Percentiles rank a stretch among this genome's conserved stretches.
These are phyloP conservation scores for Rhadina sibilatrix DNA, from an alignment of 2,113 vertebrate genomes.

Conservation along the genomic window DNA sequence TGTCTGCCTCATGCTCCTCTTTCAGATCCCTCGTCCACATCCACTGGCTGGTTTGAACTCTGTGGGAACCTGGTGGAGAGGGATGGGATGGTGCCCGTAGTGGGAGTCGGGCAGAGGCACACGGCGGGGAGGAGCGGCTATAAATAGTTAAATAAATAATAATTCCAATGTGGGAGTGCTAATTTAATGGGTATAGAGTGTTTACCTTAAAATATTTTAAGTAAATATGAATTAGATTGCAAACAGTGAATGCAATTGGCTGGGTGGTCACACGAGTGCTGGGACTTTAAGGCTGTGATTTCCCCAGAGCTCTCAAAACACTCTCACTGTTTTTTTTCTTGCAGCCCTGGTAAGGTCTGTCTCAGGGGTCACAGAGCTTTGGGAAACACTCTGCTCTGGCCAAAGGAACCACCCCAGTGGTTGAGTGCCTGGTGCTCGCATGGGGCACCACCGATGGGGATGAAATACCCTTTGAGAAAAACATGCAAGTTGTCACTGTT, in stretches of 20 bases:
- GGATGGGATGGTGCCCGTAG: not conserved
- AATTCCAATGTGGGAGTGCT: not conserved
- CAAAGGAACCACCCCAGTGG: not conserved
- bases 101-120: not conserved
- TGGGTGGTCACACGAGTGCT: not conserved
- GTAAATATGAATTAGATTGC: not conserved
- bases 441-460: not conserved
- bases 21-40: not conserved
- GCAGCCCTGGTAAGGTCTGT: not conserved
- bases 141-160: conserved; percentile 8
- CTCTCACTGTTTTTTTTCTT: not conserved
- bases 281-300: not conserved
- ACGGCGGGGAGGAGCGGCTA: not conserved
- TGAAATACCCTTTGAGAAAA: not conserved
- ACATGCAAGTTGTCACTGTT: fast-evolving
- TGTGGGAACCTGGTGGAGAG: not conserved
- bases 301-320: not conserved
- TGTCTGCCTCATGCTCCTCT: not conserved
- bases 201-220: not conserved
- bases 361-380: not conserved
- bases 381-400: not conserved
- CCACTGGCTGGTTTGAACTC: not conserved
- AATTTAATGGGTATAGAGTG: not conserved
- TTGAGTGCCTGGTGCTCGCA: not conserved
- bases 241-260: not conserved